These are phyloP conservation scores for Peromyscus eremicus DNA, from an alignment of 2,797 vertebrate genomes.

Conservation along the genomic window DNA sequence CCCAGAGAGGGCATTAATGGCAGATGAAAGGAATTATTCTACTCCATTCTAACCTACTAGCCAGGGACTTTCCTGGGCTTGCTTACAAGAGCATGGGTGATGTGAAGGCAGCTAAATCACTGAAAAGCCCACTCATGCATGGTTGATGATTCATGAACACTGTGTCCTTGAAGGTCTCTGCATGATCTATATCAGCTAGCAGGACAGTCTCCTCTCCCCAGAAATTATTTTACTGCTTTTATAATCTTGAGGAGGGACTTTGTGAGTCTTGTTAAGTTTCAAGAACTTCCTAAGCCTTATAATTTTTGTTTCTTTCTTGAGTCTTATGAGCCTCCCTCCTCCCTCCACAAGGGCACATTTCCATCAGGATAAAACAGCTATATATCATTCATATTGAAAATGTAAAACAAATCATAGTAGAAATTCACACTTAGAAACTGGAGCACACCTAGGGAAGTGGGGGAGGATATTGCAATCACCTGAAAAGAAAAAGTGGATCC, in stretches of 20 bases:
- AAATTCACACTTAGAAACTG: constrained; percentile 7
- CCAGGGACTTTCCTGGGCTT: neutral
- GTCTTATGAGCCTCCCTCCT: neutral
- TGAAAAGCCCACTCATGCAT: neutral
- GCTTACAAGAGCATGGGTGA: neutral
- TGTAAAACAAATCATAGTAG: neutral
- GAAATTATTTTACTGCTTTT: neutral
- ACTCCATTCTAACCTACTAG: neutral
- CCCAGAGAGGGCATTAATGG: neutral
- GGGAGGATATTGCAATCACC: neutral
- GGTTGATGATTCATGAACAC: neutral
- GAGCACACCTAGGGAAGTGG: neutral
- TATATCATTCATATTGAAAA: neutral
- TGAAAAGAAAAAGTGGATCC: neutral
- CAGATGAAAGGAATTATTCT: neutral
- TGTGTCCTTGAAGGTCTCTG: neutral
- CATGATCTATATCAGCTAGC: neutral
- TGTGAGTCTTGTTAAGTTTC: neutral
- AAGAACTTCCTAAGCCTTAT: neutral
- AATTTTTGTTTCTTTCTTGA: neutral
- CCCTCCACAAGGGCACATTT: neutral
- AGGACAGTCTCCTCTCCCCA: neutral
- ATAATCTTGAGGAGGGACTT: neutral
- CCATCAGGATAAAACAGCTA: neutral
- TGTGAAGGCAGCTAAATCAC: neutral